phyloP scores from a whole-genome alignment of 2,797 vertebrate species.

The Geotrypetes seraphini region DNA sequence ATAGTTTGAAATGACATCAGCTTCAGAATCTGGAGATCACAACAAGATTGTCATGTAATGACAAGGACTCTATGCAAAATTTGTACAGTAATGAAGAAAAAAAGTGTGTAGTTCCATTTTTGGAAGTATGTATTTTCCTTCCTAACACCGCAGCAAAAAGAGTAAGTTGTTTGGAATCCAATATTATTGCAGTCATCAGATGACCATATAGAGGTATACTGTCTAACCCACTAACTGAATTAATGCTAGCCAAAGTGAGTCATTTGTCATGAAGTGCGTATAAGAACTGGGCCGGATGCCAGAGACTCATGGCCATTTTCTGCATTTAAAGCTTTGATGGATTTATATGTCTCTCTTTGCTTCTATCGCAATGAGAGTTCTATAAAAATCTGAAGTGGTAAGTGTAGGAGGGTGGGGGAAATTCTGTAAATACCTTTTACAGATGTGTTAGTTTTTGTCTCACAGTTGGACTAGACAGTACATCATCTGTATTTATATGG shows the following conservation, averaged over 20 bases:
- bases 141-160: neutral
- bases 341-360: conserved; percentile 31
- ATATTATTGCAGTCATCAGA: conserved; percentile 23
- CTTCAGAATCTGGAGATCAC: neutral
- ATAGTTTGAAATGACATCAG: too few relatives aligned
- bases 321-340: conserved; percentile 22
- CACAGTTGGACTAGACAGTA: too few relatives aligned
- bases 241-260: conserved; percentile 30
- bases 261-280: conserved; percentile 28
- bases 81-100: conserved; percentile 16
- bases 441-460: too few relatives aligned
- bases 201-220: conserved; percentile 30
- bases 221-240: conserved; percentile 29
- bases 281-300: conserved; percentile 32
- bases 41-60: too few relatives aligned
- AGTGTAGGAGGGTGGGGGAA: too few relatives aligned
- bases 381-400: neutral
- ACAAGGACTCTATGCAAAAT: conserved; percentile 3
- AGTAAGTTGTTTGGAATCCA: conserved; percentile 19
- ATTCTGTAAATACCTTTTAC: too few relatives aligned
- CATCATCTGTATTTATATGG: too few relatives aligned
- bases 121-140: conserved; percentile 15
- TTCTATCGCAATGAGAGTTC: conserved; percentile 2
- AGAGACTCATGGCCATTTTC: conserved; percentile 26
- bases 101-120: conserved; percentile 12